Evolutionary conservation across 2,888 invertebrate species (phyloP).

Genomic region (Zaprionus bogoriensis): DNA sequence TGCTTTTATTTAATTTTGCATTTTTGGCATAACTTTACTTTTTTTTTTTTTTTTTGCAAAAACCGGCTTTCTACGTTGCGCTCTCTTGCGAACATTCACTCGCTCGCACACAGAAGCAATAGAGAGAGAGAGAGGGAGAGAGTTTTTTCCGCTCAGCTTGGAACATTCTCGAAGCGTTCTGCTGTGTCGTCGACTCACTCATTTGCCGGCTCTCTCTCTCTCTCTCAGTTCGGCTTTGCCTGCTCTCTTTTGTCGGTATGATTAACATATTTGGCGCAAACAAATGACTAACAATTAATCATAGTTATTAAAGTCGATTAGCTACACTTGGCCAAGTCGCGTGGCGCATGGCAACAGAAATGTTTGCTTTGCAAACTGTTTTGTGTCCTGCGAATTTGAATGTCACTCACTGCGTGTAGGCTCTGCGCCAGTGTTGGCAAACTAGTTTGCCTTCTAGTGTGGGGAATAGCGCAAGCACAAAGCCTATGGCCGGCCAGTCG

Average conservation of each 20-base stretch:
- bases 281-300: slow-evolving; percentile 44
- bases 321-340: slow-evolving; percentile 5
- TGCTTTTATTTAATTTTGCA: slow-evolving; percentile 45
- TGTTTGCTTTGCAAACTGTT: background rate
- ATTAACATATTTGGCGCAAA: slow-evolving; percentile 40
- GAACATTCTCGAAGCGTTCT: slow-evolving; percentile 62
- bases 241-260: slow-evolving; percentile 5
- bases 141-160: slow-evolving; percentile 48
- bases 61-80: slow-evolving; percentile 56
- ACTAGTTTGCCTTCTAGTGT: slow-evolving; percentile 49
- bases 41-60: slow-evolving; percentile 35
- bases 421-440: slow-evolving; percentile 46
- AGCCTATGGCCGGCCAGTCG: slow-evolving; percentile 28
- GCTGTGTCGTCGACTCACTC: slow-evolving; percentile 20
- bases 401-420: slow-evolving; percentile 40
- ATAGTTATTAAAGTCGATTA: slow-evolving; percentile 28
- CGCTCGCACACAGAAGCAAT: slow-evolving; percentile 4
- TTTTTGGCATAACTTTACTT: slow-evolving; percentile 43
- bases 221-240: background rate
- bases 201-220: background rate
- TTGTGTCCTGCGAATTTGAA: slow-evolving; percentile 40
- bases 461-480: slow-evolving; percentile 22
- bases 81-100: slow-evolving; percentile 9
- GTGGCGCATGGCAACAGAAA: slow-evolving; percentile 20
- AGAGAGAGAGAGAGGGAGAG: no score